Conservation (phyloP, 2,113 vertebrate species). For the Syngnathus scovelli region DNA sequence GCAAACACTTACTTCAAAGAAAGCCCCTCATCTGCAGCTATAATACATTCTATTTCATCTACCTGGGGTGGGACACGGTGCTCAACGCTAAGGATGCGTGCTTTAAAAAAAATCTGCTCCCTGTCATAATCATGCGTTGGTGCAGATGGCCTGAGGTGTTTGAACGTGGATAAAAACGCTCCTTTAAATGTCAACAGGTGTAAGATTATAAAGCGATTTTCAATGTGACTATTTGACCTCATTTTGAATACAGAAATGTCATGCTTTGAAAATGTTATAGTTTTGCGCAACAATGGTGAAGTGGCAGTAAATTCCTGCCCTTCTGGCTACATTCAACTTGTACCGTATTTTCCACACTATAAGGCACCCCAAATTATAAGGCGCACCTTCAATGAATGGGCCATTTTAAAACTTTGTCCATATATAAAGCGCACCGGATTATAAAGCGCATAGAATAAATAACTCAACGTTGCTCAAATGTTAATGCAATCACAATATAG, state of each 20-base stretch:
- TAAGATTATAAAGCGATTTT: background rate
- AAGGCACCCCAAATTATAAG: too few relatives aligned
- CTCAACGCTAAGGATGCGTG: constrained; percentile 27
- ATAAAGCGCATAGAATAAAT: too few relatives aligned
- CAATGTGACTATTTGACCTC: background rate
- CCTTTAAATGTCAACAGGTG: background rate
- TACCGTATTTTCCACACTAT: too few relatives aligned
- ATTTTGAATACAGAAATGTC: background rate
- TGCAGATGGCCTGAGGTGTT: background rate
- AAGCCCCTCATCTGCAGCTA: constrained; percentile 53
- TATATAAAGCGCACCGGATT: too few relatives aligned
- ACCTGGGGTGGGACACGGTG: constrained; percentile 52
- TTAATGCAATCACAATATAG: too few relatives aligned
- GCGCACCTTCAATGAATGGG: too few relatives aligned
- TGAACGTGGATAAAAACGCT: background rate
- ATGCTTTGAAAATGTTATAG: background rate
- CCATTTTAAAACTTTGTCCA: too few relatives aligned
- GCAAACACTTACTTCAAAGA: constrained; percentile 67
- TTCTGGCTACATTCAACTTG: background rate
- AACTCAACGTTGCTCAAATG: too few relatives aligned
- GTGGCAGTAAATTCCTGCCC: background rate
- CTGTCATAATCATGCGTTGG: background rate
- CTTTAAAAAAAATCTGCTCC: constrained; percentile 18
- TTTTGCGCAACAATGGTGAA: background rate
- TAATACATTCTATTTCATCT: constrained; percentile 69